Conservation (phyloP, 2,797 vertebrate species). For the Aythya fuligula region DNA sequence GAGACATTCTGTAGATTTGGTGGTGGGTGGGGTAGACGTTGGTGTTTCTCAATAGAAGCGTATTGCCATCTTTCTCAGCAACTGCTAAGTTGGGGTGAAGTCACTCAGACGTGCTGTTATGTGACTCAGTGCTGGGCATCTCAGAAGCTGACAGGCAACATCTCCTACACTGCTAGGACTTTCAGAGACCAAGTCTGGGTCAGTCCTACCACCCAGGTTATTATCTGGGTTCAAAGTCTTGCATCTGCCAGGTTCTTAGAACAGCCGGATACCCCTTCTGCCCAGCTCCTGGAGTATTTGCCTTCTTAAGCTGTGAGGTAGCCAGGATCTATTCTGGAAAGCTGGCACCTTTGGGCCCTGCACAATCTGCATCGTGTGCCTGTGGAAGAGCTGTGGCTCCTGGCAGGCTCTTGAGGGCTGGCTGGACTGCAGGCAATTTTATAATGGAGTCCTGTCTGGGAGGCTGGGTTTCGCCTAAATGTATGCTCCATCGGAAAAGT, state of each 20-base stretch:
- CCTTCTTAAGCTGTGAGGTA: background rate
- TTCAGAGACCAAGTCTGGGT: background rate
- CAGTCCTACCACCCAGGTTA: background rate
- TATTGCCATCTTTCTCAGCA: background rate
- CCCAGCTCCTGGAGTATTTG: background rate
- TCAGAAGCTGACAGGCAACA: background rate
- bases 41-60: background rate
- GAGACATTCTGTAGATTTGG: background rate
- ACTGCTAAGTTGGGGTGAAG: background rate
- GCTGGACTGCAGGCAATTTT: background rate
- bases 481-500: background rate
- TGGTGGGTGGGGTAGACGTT: rapidly evolving
- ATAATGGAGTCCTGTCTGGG: background rate
- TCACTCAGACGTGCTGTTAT: background rate
- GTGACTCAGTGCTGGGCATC: background rate
- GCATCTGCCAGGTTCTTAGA: background rate
- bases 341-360: background rate
- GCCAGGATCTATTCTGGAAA: background rate
- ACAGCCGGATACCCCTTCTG: background rate
- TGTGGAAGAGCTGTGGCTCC: background rate
- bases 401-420: background rate
- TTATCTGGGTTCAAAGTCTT: background rate
- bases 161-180: background rate
- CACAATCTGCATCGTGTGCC: background rate
- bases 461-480: background rate